Conservation (phyloP, 2,797 vertebrate species). For the Alfaro cultratus region DNA sequence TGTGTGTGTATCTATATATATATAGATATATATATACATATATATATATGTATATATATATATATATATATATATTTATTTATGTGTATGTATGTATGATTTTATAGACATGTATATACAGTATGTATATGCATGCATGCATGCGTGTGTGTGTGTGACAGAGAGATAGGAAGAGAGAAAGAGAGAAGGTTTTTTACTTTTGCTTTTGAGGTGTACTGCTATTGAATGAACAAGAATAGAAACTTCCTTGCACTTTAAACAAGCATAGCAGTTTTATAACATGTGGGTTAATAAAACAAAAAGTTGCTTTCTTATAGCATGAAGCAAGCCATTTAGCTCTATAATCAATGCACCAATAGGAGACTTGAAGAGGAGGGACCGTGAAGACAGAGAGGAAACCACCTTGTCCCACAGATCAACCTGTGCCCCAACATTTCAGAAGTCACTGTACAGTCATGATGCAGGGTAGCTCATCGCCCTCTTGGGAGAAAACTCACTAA, state of each 20-base stretch:
- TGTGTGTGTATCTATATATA: no score
- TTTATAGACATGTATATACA: no score
- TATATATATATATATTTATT: no score
- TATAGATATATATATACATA: no score
- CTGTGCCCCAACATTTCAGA: constrained; percentile 58
- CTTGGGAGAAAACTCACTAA: constrained; percentile 57
- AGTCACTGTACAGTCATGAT: constrained; percentile 64
- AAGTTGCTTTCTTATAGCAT: constrained; percentile 14
- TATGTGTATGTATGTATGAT: no score
- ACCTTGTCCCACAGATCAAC: constrained; percentile 70
- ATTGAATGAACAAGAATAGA: not conserved
- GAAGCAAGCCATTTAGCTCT: constrained; percentile 16
- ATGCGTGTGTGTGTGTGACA: not conserved
- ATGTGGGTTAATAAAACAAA: not conserved
- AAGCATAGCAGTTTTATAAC: not conserved
- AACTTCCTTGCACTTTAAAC: not conserved
- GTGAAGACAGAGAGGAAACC: constrained; percentile 69
- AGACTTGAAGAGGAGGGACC: constrained; percentile 73
- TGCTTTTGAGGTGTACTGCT: not conserved
- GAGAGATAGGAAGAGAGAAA: not conserved
- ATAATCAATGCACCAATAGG: constrained; percentile 65
- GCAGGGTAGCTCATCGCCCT: constrained; percentile 48
- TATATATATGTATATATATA: not conserved
- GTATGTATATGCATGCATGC: not conserved
- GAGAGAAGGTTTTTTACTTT: not conserved